Base-by-base conservation (phyloP, 2,113 vertebrate species). In the Callionymus lyra region DNA sequence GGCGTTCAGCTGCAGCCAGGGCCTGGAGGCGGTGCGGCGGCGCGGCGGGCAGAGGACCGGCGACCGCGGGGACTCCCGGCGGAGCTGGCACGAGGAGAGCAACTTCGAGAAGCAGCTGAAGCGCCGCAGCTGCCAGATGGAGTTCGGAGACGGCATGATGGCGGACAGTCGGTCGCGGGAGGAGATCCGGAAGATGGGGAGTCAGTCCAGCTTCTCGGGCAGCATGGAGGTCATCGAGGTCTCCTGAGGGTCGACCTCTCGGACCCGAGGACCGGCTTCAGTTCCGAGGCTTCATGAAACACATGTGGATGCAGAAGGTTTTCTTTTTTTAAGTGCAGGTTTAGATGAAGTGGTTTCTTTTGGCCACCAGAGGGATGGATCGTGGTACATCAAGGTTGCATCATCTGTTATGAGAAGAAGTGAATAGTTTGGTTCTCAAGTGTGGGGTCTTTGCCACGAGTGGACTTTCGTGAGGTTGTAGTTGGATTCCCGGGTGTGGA, bases 191-290 rank as follows among this genome's bases (percentile, higher is more conserved):
- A 89, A 87, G 36, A 84, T 85, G 9, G 89, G 87, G 43, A 90
- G 89, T 34, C 91, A 90, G 72, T 84, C 89, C 0, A 94, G 91
- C 58, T 98, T 98, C 47, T 94, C 94, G 0, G 91, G 93, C 60
- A 98, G 94, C 81, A 87, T 98, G 94, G 94, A 98, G 55, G 72
- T 98, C 78, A 96, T 98, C 1, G 81, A 97, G 75, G 94, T 97
- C 44, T 96, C 94, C 54, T 97, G 90, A 95, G 74, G 33, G 37
- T 37, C 12, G 36, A 38, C 15, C 15, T 14, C 9, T 15, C 2
- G 14, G 14, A 16, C 15, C n/a, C 4, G 36, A 14, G 3, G 15
- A 38, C 2, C 12, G 4, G 21, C 21, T 27, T 27, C 8, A 27
- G 21, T 27, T 27, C 4, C 4, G 8, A 27, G 21, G 21, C 8